Percentiles rank a stretch among this genome's conserved stretches.
Conservation (phyloP, 1,140 invertebrate genomes). For the Phymastichus coffea region DNA sequence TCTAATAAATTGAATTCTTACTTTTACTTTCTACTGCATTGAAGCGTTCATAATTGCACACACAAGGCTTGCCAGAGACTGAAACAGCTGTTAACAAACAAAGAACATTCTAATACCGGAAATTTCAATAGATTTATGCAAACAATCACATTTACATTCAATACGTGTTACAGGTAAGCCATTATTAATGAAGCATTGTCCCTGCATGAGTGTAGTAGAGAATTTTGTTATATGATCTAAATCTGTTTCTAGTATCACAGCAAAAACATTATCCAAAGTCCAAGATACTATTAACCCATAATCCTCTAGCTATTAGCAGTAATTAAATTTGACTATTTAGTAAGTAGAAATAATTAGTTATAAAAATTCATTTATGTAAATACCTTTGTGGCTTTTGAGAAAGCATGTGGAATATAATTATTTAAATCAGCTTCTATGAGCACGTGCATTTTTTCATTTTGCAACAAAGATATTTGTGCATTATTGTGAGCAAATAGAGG, state of each 20-base stretch:
- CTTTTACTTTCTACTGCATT: conserved; percentile 41
- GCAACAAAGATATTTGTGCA: conserved; percentile 31
- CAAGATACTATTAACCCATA: conserved; percentile 67
- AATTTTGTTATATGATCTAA: conserved; percentile 64
- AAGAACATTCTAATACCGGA: conserved; percentile 23
- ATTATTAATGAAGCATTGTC: conserved; percentile 64
- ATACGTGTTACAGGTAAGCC: conserved; percentile 63
- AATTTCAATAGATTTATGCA: too few relatives aligned
- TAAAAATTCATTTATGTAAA: neutral
- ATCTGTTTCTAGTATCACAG: conserved; percentile 65
- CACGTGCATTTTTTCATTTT: conserved; percentile 50
- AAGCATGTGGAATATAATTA: conserved; percentile 40
- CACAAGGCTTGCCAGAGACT: conserved; percentile 57
- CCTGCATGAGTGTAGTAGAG: conserved; percentile 59
- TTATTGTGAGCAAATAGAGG: conserved; percentile 52
- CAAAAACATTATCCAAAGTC: conserved; percentile 63
- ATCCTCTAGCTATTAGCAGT: conserved; percentile 61
- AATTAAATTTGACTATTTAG: neutral
- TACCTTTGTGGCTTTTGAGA: conserved; percentile 46
- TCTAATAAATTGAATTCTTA: conserved; percentile 30
- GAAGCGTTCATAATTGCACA: conserved; percentile 41
- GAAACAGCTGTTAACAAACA: conserved; percentile 56
- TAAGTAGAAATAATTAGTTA: neutral
- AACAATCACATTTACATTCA: conserved; percentile 69
- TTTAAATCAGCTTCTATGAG: conserved; percentile 56